phyloP scores from a whole-genome alignment of 2,888 invertebrate genomes.

The Ormyrus pomaceus region DNA sequence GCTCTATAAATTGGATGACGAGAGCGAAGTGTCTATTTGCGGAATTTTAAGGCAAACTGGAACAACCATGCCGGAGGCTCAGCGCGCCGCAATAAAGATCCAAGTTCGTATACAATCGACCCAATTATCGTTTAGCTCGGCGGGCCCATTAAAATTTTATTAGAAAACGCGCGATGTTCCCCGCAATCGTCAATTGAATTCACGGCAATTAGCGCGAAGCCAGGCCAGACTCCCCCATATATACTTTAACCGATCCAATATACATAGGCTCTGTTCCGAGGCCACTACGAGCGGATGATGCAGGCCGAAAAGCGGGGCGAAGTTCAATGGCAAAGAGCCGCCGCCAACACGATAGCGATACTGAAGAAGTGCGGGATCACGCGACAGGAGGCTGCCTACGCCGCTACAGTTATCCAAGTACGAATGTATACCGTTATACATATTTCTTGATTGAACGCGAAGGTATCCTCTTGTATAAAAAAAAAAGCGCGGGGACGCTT shows the following conservation, averaged over 20 bases:
- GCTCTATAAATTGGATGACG: slow-evolving; percentile 53
- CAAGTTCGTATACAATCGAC: slow-evolving; percentile 61
- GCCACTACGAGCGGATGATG: slow-evolving; percentile 67
- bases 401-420: slow-evolving; percentile 66
- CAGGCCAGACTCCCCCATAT: no score
- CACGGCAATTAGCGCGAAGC: no score
- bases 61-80: slow-evolving; percentile 60
- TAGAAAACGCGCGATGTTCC: no score
- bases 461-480: no score
- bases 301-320: slow-evolving; percentile 65
- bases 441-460: no score
- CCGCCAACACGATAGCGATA: slow-evolving; percentile 67
- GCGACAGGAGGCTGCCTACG: slow-evolving; percentile 63
- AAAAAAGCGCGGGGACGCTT: no score
- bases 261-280: slow-evolving; percentile 66
- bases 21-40: slow-evolving; percentile 62
- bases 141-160: no score
- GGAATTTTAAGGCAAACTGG: slow-evolving; percentile 65
- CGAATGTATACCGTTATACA: background rate
- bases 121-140: background rate
- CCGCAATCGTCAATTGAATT: no score
- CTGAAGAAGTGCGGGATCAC: slow-evolving; percentile 66
- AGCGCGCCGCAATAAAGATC: slow-evolving; percentile 66
- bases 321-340: slow-evolving; percentile 69
- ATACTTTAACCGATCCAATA: background rate